These are phyloP conservation scores for Condylura cristata DNA, from an alignment of 2,113 vertebrate genomes.

Conservation along the genomic window DNA sequence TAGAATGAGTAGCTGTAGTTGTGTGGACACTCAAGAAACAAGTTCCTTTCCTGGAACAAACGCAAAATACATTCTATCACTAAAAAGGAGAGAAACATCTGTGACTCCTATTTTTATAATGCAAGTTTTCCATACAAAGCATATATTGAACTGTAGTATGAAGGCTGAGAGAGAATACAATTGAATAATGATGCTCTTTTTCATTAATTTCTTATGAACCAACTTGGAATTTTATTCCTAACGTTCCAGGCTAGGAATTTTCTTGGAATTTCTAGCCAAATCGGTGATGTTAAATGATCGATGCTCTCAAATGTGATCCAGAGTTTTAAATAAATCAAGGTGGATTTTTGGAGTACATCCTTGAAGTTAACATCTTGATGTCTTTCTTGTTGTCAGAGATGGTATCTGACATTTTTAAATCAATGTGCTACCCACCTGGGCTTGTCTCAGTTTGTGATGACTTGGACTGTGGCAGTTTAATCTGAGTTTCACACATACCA, in stretches of 20 bases:
- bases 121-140: constrained; percentile 96
- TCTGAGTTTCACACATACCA: constrained; percentile 25
- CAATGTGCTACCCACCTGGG: constrained; percentile 13
- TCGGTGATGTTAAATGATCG: constrained; percentile 33
- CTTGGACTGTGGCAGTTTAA: constrained; percentile 14
- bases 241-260: constrained; percentile 58
- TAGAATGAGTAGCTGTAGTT: constrained; percentile 93
- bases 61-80: constrained; percentile 95
- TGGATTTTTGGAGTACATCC: not conserved
- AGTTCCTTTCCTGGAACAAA: constrained; percentile 94
- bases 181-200: constrained; percentile 23
- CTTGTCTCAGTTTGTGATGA: constrained; percentile 35
- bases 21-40: constrained; percentile 92
- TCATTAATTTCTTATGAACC: constrained; percentile 62
- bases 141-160: constrained; percentile 81
- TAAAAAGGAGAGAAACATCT: constrained; percentile 94
- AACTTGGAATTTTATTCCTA: constrained; percentile 36
- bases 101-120: constrained; percentile 99
- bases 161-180: constrained; percentile 77
- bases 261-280: constrained; percentile 27
- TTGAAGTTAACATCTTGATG: constrained; percentile 13
- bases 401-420: constrained; percentile 35
- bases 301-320: not conserved
- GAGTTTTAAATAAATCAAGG: constrained; percentile 48
- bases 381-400: constrained; percentile 49